phyloP scores from a whole-genome alignment of 2,113 vertebrate species.

The Siniperca chuatsi region DNA sequence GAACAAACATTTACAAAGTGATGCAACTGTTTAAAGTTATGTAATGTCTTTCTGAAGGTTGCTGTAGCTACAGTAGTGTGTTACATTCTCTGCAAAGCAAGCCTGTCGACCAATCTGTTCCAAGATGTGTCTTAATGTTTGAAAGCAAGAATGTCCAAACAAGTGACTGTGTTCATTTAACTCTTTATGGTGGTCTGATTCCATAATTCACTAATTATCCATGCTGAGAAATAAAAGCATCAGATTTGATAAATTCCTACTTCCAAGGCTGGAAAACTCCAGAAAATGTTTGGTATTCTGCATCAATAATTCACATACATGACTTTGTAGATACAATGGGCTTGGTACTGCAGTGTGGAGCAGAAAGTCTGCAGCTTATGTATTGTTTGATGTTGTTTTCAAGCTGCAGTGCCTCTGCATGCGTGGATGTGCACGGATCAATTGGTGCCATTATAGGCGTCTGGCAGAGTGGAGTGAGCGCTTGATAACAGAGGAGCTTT shows the following conservation, averaged over 20 bases:
- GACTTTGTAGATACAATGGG: slow-evolving; percentile 11
- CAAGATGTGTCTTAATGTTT: neutral
- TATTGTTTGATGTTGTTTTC: slow-evolving; percentile 50
- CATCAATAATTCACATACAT: slow-evolving; percentile 28
- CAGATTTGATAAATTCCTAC: neutral
- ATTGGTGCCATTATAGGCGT: slow-evolving; percentile 66
- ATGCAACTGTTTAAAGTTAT: slow-evolving; percentile 43
- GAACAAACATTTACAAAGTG: slow-evolving; percentile 53
- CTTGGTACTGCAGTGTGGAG: slow-evolving; percentile 4
- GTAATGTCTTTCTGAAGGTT: slow-evolving; percentile 37
- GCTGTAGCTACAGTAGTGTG: slow-evolving; percentile 31
- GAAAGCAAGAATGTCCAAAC: slow-evolving; percentile 8
- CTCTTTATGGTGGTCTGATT: neutral
- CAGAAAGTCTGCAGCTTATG: slow-evolving; percentile 45
- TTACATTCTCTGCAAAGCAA: slow-evolving; percentile 20
- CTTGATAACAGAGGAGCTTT: slow-evolving; percentile 51
- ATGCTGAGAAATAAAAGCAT: slow-evolving; percentile 7
- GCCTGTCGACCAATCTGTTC: slow-evolving; percentile 38
- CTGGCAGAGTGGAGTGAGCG: slow-evolving; percentile 48
- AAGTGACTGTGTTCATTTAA: slow-evolving; percentile 1
- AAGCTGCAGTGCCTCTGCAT: slow-evolving; percentile 60
- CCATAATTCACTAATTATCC: neutral
- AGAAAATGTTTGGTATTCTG: slow-evolving; percentile 4
- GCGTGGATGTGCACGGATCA: slow-evolving; percentile 69
- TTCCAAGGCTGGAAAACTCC: neutral